Percentiles rank a stretch among this genome's conserved stretches.
Evolutionary conservation across 2,113 vertebrate genomes (phyloP).

Genomic region (Petroica traversi): DNA sequence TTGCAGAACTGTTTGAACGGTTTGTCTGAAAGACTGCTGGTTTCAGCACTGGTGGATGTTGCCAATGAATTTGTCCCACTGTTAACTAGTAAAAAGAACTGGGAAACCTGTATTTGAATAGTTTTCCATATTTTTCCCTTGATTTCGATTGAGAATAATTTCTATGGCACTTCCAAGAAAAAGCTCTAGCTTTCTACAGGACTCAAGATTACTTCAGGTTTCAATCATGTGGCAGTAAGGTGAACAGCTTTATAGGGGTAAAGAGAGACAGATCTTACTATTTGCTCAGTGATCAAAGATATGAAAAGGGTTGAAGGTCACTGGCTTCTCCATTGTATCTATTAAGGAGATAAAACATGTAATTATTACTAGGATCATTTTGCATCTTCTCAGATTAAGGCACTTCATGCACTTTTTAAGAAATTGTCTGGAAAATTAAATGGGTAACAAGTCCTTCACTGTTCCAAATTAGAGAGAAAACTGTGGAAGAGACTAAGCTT

Average conservation of each 20-base stretch:
- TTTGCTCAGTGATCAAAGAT: not conserved
- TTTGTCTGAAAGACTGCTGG: not conserved
- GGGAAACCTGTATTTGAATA: not conserved
- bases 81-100: not conserved
- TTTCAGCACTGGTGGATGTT: not conserved
- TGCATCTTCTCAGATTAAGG: not conserved
- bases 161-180: not conserved
- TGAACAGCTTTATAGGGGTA: not conserved
- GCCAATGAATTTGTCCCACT: not conserved
- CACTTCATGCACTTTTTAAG: not conserved
- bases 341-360: not conserved
- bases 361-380: not conserved
- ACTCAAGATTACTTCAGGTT: not conserved
- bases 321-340: not conserved
- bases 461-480: not conserved
- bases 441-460: not conserved
- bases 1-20: not conserved
- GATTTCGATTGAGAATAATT: not conserved
- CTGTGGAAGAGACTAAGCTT: not conserved
- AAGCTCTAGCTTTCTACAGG: not conserved
- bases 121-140: not conserved
- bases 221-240: not conserved
- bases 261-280: not conserved
- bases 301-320: not conserved
- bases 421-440: not conserved